Evolutionary conservation across 2,113 vertebrate genomes (phyloP), one percentile per base, ranked within the genome.

Genomic region (Pampusana beccarii): DNA sequence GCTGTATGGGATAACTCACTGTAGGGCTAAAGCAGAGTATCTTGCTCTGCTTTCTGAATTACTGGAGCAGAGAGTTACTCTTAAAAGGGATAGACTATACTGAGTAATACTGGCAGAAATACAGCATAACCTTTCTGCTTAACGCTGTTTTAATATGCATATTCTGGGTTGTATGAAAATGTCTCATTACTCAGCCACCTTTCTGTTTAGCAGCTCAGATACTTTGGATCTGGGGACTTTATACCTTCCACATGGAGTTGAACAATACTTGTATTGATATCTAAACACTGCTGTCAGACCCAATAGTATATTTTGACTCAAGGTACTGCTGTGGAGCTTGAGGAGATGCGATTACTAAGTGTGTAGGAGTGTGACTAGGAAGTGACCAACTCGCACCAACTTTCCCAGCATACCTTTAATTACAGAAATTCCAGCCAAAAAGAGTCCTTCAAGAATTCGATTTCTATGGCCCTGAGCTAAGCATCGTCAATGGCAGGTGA

Each of bases 41-140:
- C 24, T 46, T 81, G 65, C 31, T 88, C 86, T 38, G 72, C 69
- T 87, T 96, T 79, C 73, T 86, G 58, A 77, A 66, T 88, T 95
- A 91, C 53, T 65, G 66, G 91, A 94, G 80, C 80, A 77, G 54
- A 74, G 71, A 51, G 36, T 51, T 93, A 54, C 84, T 91, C 65
- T 79, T 80, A 61, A 23, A 44, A 71, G 56, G 51, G 56, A 6
- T 7, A 40, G 57, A 72, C 44, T n/a, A 1, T 42, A 2, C 13
- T 57, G 56, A 84, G 34, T 72, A 74, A 20, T 19, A 40, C 1
- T 0, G 5, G 48, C 44, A 65, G 50, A 67, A 90, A 77, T 42
- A 54, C 19, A 34, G 38, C 0, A 0, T 58, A 78, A 62, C 16
- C 29, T 64, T 80, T 50, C 65, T 86, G 42, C 34, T 80, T 60